Evolutionary conservation across 2,797 vertebrate genomes (phyloP), one percentile per base, ranked within the genome.

Genomic region (Limosa lapponica): DNA sequence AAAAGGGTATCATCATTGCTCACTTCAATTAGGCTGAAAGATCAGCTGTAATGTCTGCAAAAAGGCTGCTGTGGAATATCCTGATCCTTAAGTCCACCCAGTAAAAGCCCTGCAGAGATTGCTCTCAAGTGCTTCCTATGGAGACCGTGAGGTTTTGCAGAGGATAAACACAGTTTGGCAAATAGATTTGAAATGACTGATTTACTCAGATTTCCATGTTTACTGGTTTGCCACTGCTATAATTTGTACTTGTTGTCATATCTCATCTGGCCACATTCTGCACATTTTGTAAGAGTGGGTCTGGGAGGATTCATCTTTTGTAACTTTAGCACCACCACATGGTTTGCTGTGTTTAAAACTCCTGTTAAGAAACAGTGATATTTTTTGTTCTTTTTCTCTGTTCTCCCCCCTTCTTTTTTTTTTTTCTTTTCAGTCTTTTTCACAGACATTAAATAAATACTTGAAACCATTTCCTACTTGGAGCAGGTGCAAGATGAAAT

Each of bases 131-230:
- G 84, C 80, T 92, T 95, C 94, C 91, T 82, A 34, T 57, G 58
- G 87, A 95, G 91, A 90, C 69, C 27, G 6, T 64, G 89, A 95
- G 67, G 62, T 89, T 95, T 95, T 95, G 82, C 67, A 82, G 57
- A 95, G 78, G 69, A 97, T 95, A 96, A 93, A 75, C 52, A 86
- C 62, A 93, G 72, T 88, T 91, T 88, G 95, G 95, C 95, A 96
- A 95, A 97, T 93, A 96, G 93, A 97, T 97, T 88, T 96, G 87
- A 96, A 97, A 96, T 93, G 88, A 97, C 73, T 82, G 93, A 94
- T 96, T 92, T 91, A 92, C 84, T 95, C 90, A 92, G 69, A 93
- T 95, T 93, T 96, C 91, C 95, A 90, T 94, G 70, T 95, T 96
- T 96, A 94, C 80, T 82, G 87, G 95, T 95, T 96, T 95, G 84